Evolutionary conservation across 1,140 invertebrate species (phyloP), one percentile per base, ranked within the genome.

Genomic region (Riptortus pedestris): DNA sequence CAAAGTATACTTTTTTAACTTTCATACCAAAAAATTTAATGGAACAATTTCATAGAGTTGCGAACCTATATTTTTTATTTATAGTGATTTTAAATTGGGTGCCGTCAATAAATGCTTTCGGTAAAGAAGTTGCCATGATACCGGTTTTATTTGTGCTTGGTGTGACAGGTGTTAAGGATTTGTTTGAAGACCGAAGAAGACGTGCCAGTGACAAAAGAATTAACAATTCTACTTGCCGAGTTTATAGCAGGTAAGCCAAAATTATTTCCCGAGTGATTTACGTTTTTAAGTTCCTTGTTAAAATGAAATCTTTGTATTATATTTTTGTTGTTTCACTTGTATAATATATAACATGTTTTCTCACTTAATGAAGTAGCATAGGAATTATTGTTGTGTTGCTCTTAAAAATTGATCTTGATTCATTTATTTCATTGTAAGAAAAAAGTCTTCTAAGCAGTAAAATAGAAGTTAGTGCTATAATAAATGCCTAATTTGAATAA

Each of bases 31-130:
- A 96, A 74, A 98, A 98, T 78, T 76, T 99, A 24, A 84, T 98
- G 73, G 96, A 98, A 78, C 96, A 99, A 77, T 98, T 98, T 78
- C 93, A 95, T 76, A 84, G 93, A 28, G 91, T 96, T 72, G 96
- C 96, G 43, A 99, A 99, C 80, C 79, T 98, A 66, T 98, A 98
- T 78, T 99, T 99, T 78, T 87, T 98, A 71, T 91, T 95, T 73
- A 96, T 98, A 70, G 91, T 97, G 62, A 78, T 97, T 66, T 79
- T 96, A 48, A 96, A 98, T 77, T 97, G 91, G 90, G 85, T 96
- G 70, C 93, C 93, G 5, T 82, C 85, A 14, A 90, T 95, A 33
- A 93, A 91, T 77, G 94, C 94, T 0, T 97, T 97, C 77, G 93
- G 91, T 65, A 96, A 95, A 75, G 94, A 97, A 78, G 83, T 98